Base-by-base conservation (phyloP, 1,140 invertebrate species). In the Caenorhabditis tropicalis region DNA sequence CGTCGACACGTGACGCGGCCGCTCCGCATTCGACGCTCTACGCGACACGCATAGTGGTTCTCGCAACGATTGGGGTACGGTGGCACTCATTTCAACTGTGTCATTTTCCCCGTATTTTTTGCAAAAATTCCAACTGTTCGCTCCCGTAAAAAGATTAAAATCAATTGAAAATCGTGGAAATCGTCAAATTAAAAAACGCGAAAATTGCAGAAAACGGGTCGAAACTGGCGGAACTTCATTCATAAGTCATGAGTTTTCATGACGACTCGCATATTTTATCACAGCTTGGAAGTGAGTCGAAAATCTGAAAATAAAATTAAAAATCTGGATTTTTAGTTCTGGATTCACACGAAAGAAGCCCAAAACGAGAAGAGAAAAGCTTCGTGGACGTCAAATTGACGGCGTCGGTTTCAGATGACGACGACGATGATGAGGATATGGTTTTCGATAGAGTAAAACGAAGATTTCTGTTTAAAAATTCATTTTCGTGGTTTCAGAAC, bases 221-320 rank as follows among this genome's bases (percentile, higher is more conserved):
- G 2, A 10, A 36, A 74, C 29, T 29, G 29, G 36, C 1, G 31
- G 21, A 49, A 48, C 29, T 60, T 48, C 48, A 31, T 39, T 43
- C 12, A 6, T 12, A 6, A 79, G 27, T 15, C 31, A 84, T 84
- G 83, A 79, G 65, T 60, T 80, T 49, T 49, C 53, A 86, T 60
- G 79, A 84, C 33, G 85, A 60, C 36, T 85, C 85, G 31, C 60
- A 85, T 46, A 86, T 86, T 36, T 70, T 86, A 39, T 48, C 70
- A 48, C 33, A 81, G 83, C 65, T 86, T 24, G 85, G 85, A 81
- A 86, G 85, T 86, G 81, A 86, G 85, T 86, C 19, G 0, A 24
- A 12, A 74, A 2, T 12, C 31, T 24, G 21, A 19, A 27, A 39
- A 15, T 19, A 19, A 70, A 27, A 48, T 31, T 24, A 27, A 84